phyloP scores from a whole-genome alignment of 1,140 invertebrate genomes.

The Ephestia elutella region DNA sequence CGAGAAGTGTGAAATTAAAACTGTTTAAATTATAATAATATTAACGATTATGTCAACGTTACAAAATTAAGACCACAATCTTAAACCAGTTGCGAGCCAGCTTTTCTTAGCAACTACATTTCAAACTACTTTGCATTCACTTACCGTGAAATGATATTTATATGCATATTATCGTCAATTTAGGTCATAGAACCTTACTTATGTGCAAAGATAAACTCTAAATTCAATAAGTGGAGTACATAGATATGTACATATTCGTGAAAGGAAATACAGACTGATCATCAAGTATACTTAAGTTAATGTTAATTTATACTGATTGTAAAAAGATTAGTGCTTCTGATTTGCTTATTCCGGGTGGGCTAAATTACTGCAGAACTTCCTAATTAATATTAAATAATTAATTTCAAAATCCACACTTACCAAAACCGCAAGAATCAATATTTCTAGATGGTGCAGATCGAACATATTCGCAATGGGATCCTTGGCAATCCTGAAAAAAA shows the following conservation, averaged over 20 bases:
- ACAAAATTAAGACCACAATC: constrained; percentile 19
- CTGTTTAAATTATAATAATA: not conserved
- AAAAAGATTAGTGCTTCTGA: too few species aligned
- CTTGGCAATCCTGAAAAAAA: constrained; percentile 1
- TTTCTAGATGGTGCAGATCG: constrained; percentile 82
- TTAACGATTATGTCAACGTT: constrained; percentile 27
- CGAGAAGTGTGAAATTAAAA: not conserved
- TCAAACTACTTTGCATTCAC: constrained; percentile 5
- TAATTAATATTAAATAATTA: too few species aligned
- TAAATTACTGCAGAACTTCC: too few species aligned
- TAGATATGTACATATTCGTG: constrained; percentile 4
- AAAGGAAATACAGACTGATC: too few species aligned
- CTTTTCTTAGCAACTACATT: constrained; percentile 20
- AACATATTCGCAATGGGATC: constrained; percentile 79
- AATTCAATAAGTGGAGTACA: too few species aligned
- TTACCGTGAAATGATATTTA: constrained; percentile 10
- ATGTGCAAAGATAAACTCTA: not conserved
- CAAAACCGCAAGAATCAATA: constrained; percentile 78
- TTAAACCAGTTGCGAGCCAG: constrained; percentile 17
- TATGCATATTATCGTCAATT: not conserved
- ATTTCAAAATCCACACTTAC: constrained; percentile 62
- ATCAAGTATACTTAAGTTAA: too few species aligned
- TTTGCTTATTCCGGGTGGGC: too few species aligned
- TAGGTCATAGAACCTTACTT: constrained; percentile 10
- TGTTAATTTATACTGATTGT: too few species aligned